phyloP scores from a whole-genome alignment of 2,113 vertebrate genomes.

The Cebus imitator region DNA sequence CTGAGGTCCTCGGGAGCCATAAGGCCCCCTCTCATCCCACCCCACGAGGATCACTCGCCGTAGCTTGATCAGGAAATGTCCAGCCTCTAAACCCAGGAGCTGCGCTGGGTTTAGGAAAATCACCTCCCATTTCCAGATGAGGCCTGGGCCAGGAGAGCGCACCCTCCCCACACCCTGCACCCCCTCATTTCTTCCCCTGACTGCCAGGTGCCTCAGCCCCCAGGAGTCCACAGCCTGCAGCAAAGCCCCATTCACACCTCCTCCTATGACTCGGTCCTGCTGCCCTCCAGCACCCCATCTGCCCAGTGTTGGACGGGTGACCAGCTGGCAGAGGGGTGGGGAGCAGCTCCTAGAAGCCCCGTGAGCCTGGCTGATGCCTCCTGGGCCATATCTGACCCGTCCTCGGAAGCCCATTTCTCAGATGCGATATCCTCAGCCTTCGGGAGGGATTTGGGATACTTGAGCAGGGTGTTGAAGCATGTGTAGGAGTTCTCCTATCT shows the following conservation, averaged over 20 bases:
- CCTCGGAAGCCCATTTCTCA: background rate
- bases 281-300: background rate
- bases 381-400: background rate
- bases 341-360: background rate
- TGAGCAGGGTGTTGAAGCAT: background rate
- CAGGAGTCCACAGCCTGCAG: background rate
- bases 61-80: background rate
- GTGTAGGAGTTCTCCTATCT: background rate
- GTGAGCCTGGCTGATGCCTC: fast-evolving
- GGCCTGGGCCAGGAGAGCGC: background rate
- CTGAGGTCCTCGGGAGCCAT: background rate
- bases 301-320: fast-evolving
- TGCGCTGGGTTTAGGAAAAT: background rate
- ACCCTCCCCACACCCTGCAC: background rate
- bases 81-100: background rate
- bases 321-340: background rate
- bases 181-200: too few relatives aligned
- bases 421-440: background rate
- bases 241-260: background rate
- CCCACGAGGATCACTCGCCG: fast-evolving
- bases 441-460: background rate
- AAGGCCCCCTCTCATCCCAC: background rate
- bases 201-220: too few relatives aligned
- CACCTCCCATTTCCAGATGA: background rate
- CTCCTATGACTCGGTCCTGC: too few relatives aligned